A percentile compares a stretch with the other conserved stretches of the same genome.
phyloP scores from a whole-genome alignment of 2,888 invertebrate species.

The Buathra laborator region DNA sequence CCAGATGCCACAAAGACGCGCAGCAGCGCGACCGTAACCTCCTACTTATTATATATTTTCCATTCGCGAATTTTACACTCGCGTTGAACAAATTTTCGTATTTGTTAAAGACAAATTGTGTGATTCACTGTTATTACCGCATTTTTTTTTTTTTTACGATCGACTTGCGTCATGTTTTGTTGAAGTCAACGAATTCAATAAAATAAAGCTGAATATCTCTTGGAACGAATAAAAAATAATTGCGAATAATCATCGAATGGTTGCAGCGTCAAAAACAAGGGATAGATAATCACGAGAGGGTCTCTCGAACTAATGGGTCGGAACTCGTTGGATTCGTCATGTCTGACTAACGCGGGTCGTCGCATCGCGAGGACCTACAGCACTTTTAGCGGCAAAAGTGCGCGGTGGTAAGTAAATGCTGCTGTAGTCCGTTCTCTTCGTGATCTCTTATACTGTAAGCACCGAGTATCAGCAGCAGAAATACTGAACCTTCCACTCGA shows the following conservation, averaged over 20 bases:
- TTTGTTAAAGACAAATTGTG: too few species aligned
- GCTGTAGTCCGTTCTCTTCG: slow-evolving; percentile 30
- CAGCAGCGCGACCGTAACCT: too few species aligned
- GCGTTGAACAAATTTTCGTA: too few species aligned
- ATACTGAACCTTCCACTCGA: slow-evolving; percentile 58
- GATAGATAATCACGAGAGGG: slow-evolving; percentile 38
- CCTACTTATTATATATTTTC: too few species aligned
- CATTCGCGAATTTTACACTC: too few species aligned
- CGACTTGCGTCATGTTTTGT: neutral
- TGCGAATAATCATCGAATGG: slow-evolving; percentile 69
- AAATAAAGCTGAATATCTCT: neutral
- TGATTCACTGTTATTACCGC: neutral
- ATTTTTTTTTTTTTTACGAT: neutral
- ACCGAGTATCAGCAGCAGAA: neutral
- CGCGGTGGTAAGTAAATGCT: slow-evolving; percentile 9
- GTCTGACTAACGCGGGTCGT: slow-evolving; percentile 17
- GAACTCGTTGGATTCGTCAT: slow-evolving; percentile 61
- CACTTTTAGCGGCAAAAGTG: slow-evolving; percentile 28
- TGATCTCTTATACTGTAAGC: slow-evolving; percentile 40
- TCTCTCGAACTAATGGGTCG: slow-evolving; percentile 73
- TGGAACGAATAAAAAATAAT: slow-evolving; percentile 70
- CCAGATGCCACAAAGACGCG: too few species aligned
- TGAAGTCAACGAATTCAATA: neutral
- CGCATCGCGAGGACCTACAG: slow-evolving; percentile 6
- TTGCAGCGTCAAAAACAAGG: slow-evolving; percentile 53